A percentile compares a stretch with the other conserved stretches of the same genome.
Evolutionary conservation across 2,888 invertebrate species (phyloP).

Genomic region (Philonicus albiceps): DNA sequence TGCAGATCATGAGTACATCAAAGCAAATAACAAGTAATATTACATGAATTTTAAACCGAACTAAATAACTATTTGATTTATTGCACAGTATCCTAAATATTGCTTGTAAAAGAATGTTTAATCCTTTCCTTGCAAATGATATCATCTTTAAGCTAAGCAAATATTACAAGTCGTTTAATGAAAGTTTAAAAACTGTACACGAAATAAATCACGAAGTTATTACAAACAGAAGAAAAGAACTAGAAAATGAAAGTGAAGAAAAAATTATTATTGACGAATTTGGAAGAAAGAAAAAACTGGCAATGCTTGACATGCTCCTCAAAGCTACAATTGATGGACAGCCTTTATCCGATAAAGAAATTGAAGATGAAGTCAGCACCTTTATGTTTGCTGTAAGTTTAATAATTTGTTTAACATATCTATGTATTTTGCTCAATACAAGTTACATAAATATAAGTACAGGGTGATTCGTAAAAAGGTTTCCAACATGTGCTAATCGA

Average conservation of each 20-base stretch:
- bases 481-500: too few species aligned
- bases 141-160: conserved; percentile 30
- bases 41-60: not conserved
- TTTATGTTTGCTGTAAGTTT: conserved; percentile 68
- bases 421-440: too few species aligned
- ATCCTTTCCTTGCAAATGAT: conserved; percentile 21
- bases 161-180: not conserved
- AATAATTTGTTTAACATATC: conserved; percentile 10
- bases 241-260: not conserved
- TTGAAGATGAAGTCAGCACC: conserved; percentile 72
- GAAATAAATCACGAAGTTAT: conserved; percentile 42
- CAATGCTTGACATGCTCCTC: conserved; percentile 70
- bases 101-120: conserved; percentile 36
- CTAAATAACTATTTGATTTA: not conserved
- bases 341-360: conserved; percentile 65
- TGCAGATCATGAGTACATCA: conserved; percentile 72
- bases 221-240: conserved; percentile 11
- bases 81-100: not conserved
- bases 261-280: conserved; percentile 16
- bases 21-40: conserved; percentile 68
- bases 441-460: too few species aligned
- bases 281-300: conserved; percentile 66
- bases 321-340: conserved; percentile 66
- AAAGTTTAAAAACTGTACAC: conserved; percentile 31
- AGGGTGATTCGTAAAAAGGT: too few species aligned